Conservation (phyloP, 2,797 vertebrate species). For the Hipposideros larvatus region DNA sequence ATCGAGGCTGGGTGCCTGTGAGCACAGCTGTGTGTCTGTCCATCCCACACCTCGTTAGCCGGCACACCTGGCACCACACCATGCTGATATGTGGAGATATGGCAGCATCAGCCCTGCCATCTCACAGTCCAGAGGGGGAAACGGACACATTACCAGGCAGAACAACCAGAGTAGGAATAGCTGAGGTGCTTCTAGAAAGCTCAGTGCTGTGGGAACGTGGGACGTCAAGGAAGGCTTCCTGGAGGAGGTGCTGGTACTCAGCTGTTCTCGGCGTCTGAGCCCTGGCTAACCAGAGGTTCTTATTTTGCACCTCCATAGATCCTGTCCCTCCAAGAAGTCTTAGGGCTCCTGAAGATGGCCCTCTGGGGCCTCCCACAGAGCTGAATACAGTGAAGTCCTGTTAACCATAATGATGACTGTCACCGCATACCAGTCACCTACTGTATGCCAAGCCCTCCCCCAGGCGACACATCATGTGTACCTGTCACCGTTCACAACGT, state of each 20-base stretch:
- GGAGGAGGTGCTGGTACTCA: not conserved
- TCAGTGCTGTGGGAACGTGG: not conserved
- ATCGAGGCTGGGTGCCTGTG: not conserved
- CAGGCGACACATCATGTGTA: not conserved
- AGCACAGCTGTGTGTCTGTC: not conserved
- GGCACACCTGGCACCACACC: fast-evolving
- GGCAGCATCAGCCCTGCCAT: not conserved
- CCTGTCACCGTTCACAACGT: not conserved
- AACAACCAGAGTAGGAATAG: not conserved
- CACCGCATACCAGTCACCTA: not conserved
- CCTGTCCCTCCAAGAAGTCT: not conserved
- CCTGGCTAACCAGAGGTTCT: not conserved
- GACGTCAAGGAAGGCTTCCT: not conserved
- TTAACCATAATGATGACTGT: not conserved
- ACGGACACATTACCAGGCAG: not conserved
- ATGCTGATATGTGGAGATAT: fast-evolving
- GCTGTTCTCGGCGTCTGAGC: not conserved
- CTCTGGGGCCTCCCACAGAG: not conserved
- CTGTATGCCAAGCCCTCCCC: not conserved
- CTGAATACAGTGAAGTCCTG: not conserved
- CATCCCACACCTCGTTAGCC: not conserved
- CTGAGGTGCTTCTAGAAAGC: not conserved
- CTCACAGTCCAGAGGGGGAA: not conserved
- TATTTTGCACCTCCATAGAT: not conserved
- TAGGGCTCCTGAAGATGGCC: not conserved